Base-by-base conservation (phyloP, 2,797 vertebrate genomes). In the Rhinichthys osculus region DNA sequence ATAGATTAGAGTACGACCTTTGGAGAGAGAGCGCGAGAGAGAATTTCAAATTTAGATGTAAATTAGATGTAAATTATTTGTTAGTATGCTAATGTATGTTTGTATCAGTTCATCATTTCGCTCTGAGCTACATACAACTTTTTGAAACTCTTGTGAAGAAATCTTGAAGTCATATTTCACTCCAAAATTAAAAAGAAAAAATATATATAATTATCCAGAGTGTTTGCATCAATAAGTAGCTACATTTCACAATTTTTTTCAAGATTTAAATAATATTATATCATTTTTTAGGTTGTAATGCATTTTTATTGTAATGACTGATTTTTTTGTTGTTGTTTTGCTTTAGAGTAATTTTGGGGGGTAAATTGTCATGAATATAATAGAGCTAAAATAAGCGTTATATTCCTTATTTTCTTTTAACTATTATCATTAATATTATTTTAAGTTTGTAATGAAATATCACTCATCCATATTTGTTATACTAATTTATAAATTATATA, bases 61-160 rank as follows among this genome's bases (percentile, higher is more conserved):
- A 84, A 84, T 84, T 5, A 77, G 59, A 83, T 66, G 62, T 78
- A 77, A 77, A 84, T 84, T 77, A 50, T 76, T 77, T 67, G 44
- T 77, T 30, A 40, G 35, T 67, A 54, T 84, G 44, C 44, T 76
- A 64, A 74, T 74, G 13, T 5, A 6, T 62, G 70, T 23, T 30
- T 73, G 23, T n/a, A 5, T 44, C 19, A n/a, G 38, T 76, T 30
- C 16, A 76, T 83, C 38, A 83, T 77, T 83, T 83, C 2, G 33
- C 62, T 67, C 16, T 4, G 57, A 69, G 78, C 62, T 35, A 38
- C 14, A 38, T n/a, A 67, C 35, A 80, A 35, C 10, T 50, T 47
- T 44, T 10, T 66, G 17, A 27, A 1, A 50, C 1, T 50, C 44
- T 81, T 50, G 30, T 50, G 5, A 80, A 35, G 10, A 35, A 69